phyloP scores from a whole-genome alignment of 2,113 vertebrate species.

The Pimephales promelas region DNA sequence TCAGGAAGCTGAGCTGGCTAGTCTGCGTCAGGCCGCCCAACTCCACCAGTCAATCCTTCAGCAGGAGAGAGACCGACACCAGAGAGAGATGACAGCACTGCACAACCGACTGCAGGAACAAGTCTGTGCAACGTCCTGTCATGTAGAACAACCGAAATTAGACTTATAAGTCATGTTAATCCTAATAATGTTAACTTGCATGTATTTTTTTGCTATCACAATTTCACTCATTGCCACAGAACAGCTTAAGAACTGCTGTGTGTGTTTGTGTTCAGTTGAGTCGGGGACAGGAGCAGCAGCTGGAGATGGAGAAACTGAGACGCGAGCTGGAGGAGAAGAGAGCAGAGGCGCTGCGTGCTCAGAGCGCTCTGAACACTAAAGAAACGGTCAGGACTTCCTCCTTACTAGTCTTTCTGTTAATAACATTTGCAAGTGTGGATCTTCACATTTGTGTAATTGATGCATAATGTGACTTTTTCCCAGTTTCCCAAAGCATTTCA shows the following conservation, averaged over 20 bases:
- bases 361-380: constrained; percentile 64
- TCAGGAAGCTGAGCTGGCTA: constrained; percentile 67
- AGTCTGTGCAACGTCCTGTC: constrained; percentile 57
- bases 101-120: constrained; percentile 78
- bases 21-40: constrained; percentile 71
- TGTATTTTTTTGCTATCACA: background rate
- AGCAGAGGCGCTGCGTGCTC: constrained; percentile 59
- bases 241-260: background rate
- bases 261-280: constrained; percentile 20
- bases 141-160: too few relatives aligned
- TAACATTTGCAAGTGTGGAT: background rate
- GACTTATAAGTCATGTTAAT: background rate
- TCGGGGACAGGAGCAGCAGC: constrained; percentile 71
- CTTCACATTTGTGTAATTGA: background rate
- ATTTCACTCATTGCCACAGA: background rate
- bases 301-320: constrained; percentile 71
- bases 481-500: too few relatives aligned
- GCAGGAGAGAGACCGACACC: constrained; percentile 66
- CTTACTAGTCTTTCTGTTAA: background rate
- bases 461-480: background rate
- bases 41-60: constrained; percentile 67
- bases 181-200: background rate
- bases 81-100: constrained; percentile 68
- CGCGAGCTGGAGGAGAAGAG: constrained; percentile 68
- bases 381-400: constrained; percentile 61